Conservation (phyloP, 2,113 vertebrate genomes). For the Myanophis thanlyinensis region DNA sequence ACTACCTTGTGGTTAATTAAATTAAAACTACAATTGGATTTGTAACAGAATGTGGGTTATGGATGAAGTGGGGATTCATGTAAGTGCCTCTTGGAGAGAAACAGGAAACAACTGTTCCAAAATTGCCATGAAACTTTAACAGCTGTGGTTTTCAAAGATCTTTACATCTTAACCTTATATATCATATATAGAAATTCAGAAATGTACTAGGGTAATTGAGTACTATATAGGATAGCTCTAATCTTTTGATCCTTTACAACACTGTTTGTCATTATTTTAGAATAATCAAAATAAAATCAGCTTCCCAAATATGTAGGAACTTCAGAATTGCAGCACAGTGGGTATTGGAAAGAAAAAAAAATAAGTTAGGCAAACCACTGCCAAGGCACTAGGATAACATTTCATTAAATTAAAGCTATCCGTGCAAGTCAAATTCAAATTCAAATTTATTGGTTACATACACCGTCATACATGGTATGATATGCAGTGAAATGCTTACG, state of each 20-base stretch:
- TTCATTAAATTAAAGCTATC: background rate
- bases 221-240: background rate
- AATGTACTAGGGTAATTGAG: background rate
- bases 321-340: background rate
- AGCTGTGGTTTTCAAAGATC: background rate
- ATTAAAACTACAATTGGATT: conserved; percentile 11
- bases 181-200: background rate
- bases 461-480: too few relatives aligned
- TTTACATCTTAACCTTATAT: background rate
- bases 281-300: background rate
- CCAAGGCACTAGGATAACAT: background rate
- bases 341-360: background rate
- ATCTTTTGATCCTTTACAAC: background rate
- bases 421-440: too few relatives aligned
- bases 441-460: too few relatives aligned
- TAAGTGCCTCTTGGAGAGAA: background rate
- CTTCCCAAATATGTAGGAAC: background rate
- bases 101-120: background rate
- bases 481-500: too few relatives aligned
- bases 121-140: background rate
- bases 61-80: background rate
- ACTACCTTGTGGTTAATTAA: conserved; percentile 14
- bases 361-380: background rate
- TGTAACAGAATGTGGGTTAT: conserved; percentile 9
- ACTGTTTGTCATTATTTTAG: background rate